Evolutionary conservation across 92 coral and sea anemone species (phyloP), one percentile per base, ranked within the genome.

Genomic region (Porites cylindrica): DNA sequence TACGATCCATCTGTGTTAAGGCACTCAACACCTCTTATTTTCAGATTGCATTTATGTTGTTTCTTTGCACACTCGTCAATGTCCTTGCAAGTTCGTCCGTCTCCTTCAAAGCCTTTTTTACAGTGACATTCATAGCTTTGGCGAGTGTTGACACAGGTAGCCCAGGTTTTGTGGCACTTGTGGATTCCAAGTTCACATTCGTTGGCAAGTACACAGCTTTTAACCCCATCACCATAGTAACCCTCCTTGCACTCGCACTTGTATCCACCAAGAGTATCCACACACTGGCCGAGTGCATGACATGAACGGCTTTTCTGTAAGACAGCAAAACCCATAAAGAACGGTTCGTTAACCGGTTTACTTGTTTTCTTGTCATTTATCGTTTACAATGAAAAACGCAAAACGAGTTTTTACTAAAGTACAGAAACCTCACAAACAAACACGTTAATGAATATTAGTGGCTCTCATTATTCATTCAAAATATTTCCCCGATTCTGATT

Each of bases 161-260:
- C 88, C 65, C 26, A 10, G 3, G 68, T 29, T 56, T 79, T 50
- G 74, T 76, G 81, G 53, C 88, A 84, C 11, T 51, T 63, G 29
- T 84, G 88, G 12, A 14, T 65, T 21, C 82, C 82, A 19, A 66
- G 82, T 21, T 74, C 43, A 47, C 88, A 84, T 63, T 84, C 88
- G 47, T 84, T 50, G n/a, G 82, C 82, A 4, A 63, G 64, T 24
- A 10, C 62, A 77, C 82, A 76, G 21, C 65, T 24, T 12, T 76
- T 54, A 20, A 77, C 10, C 10, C 83, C 83, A 32, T 67, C 83
- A 11, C 89, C 83, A 10, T 1, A 20, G 20, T 85, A 85, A 17
- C 89, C 89, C 5, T 53, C 18, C 21, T 76, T 85, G 64, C 89
- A 85, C 23, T 65, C 18, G 18, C 89, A 85, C 66, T 85, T 26